Conservation (phyloP, 1,140 invertebrate genomes). For the Adelges cooleyi region DNA sequence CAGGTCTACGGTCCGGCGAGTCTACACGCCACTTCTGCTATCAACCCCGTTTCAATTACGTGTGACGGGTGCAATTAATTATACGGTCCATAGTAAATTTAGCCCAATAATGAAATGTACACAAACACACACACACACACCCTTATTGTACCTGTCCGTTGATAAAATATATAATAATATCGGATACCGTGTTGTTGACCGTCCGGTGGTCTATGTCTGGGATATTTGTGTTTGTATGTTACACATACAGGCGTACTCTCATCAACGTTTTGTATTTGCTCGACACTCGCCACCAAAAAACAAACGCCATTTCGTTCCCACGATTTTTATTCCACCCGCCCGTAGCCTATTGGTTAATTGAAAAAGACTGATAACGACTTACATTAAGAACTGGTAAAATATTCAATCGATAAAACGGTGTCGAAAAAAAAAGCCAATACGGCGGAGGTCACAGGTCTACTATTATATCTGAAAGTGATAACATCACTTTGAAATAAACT, state of each 20-base stretch:
- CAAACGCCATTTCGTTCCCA: conserved; percentile 5
- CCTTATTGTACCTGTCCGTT: conserved; percentile 11
- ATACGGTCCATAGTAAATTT: background rate
- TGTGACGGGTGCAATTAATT: conserved; percentile 24
- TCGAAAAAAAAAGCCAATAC: too few species aligned
- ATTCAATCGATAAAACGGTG: too few species aligned
- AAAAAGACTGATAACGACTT: too few species aligned
- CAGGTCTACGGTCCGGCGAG: background rate
- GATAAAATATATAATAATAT: background rate
- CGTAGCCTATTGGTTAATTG: too few species aligned
- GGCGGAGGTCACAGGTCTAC: too few species aligned
- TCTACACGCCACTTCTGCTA: background rate
- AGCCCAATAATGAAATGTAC: conserved; percentile 14
- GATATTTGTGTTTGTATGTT: too few species aligned
- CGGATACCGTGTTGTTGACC: conserved; percentile 2
- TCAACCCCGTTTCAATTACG: conserved; percentile 11
- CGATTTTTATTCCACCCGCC: background rate
- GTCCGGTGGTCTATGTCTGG: background rate
- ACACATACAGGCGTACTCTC: too few species aligned
- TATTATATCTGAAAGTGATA: too few species aligned
- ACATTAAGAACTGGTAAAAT: too few species aligned
- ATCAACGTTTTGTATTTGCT: background rate
- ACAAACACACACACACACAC: background rate
- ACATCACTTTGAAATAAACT: too few species aligned
- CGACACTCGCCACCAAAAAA: background rate